A percentile compares a stretch with the other conserved stretches of the same genome.
phyloP scores from a whole-genome alignment of 2,113 vertebrate species.

The Pelecanus crispus region DNA sequence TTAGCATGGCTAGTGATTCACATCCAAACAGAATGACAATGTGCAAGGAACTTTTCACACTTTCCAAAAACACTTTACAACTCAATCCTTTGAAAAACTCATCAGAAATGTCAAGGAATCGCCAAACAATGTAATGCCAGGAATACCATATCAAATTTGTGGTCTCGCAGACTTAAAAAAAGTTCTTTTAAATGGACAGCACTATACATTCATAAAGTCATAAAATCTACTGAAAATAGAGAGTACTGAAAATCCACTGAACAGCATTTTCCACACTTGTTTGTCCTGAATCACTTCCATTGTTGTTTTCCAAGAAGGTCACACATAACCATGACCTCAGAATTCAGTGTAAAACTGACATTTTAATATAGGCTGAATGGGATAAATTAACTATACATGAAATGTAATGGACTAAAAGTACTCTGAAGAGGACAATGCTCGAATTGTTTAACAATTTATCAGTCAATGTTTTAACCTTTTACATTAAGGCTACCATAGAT shows the following conservation, averaged over 20 bases:
- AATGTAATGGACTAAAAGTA: constrained; percentile 5
- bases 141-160: not conserved
- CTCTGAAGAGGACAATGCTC: not conserved
- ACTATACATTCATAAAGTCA: not conserved
- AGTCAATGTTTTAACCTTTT: not conserved
- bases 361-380: constrained; percentile 36
- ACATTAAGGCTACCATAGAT: not conserved
- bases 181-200: not conserved
- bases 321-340: constrained; percentile 8
- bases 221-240: constrained; percentile 3
- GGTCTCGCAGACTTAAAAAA: not conserved
- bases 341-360: constrained; percentile 39
- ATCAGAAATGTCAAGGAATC: not conserved
- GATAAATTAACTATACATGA: constrained; percentile 34
- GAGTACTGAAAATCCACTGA: not conserved
- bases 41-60: not conserved
- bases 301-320: constrained; percentile 26
- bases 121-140: not conserved
- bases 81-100: not conserved
- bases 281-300: constrained; percentile 25
- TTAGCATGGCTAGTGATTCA: not conserved
- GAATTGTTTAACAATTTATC: not conserved
- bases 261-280: constrained; percentile 41
- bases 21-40: not conserved
- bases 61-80: not conserved